These are phyloP conservation scores for Hylomyscus alleni DNA, from an alignment of 2,797 vertebrate genomes.

Conservation along the genomic window DNA sequence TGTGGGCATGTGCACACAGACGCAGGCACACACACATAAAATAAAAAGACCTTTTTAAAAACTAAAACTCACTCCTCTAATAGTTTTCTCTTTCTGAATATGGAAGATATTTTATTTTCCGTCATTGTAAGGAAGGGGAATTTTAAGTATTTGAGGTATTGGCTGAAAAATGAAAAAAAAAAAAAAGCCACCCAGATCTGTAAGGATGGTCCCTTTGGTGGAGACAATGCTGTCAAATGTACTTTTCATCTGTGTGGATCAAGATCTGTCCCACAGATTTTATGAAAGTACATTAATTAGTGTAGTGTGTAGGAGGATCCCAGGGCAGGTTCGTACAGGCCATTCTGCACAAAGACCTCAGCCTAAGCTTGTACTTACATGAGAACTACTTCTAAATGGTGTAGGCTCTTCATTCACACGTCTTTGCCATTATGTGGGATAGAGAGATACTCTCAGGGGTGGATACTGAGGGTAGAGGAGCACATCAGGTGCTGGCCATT, in stretches of 20 bases:
- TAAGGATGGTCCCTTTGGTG: constrained; percentile 30
- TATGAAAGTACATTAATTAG: constrained; percentile 70
- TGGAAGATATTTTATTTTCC: constrained; percentile 23
- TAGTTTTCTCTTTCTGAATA: background rate
- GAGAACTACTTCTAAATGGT: constrained; percentile 61
- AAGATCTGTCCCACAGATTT: constrained; percentile 57
- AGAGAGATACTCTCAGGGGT: background rate
- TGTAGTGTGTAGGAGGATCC: constrained; percentile 38
- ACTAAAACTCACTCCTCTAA: constrained; percentile 32
- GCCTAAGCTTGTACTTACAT: constrained; percentile 64
- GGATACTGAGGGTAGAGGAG: background rate
- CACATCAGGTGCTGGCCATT: background rate
- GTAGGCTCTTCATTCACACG: constrained; percentile 52
- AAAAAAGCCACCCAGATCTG: background rate
- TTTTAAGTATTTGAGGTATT: constrained; percentile 30
- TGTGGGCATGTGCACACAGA: background rate
- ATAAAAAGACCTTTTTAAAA: background rate
- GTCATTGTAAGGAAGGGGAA: background rate
- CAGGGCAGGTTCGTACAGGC: constrained; percentile 73
- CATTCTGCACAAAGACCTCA: constrained; percentile 34
- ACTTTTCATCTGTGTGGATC: constrained; percentile 13
- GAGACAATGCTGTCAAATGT: constrained; percentile 46
- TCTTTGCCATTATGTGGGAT: background rate
- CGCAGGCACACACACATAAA: background rate
- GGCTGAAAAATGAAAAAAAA: background rate